Conservation (phyloP, 37 sponge, comb jelly and placozoan genomes). For the Geodia barretti region DNA sequence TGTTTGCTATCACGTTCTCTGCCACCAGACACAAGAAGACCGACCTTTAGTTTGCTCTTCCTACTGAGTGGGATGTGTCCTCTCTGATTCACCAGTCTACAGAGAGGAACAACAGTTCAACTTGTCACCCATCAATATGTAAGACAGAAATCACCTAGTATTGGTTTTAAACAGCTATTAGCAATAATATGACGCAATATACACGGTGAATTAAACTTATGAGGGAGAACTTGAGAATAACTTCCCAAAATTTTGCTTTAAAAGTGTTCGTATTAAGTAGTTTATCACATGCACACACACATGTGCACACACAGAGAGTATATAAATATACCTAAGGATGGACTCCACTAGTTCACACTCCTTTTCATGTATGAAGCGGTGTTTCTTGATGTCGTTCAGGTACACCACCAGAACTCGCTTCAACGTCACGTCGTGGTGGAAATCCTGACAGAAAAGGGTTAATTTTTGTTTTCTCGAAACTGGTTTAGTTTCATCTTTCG, state of each 20-base stretch:
- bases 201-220: no score
- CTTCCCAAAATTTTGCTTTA: no score
- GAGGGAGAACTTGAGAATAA: no score
- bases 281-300: background rate
- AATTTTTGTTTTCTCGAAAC: no score
- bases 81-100: slow-evolving; percentile 42
- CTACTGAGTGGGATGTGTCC: slow-evolving; percentile 53
- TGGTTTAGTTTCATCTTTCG: background rate
- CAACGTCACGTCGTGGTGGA: slow-evolving; percentile 65
- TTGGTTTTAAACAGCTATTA: no score
- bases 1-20: no score
- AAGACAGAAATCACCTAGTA: no score
- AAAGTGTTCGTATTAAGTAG: no score
- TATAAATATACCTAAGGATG: slow-evolving; percentile 27
- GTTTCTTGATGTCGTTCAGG: slow-evolving; percentile 39
- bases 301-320: background rate
- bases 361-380: slow-evolving; percentile 23
- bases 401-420: slow-evolving; percentile 36
- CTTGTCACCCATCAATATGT: no score
- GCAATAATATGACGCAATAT: no score
- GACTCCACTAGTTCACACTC: slow-evolving; percentile 27
- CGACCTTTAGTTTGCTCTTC: slow-evolving; percentile 61
- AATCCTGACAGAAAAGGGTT: slow-evolving; percentile 39
- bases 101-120: no score
- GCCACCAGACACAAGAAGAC: background rate